phyloP scores from a whole-genome alignment of 1,140 invertebrate genomes.

The Bombus huntii region DNA sequence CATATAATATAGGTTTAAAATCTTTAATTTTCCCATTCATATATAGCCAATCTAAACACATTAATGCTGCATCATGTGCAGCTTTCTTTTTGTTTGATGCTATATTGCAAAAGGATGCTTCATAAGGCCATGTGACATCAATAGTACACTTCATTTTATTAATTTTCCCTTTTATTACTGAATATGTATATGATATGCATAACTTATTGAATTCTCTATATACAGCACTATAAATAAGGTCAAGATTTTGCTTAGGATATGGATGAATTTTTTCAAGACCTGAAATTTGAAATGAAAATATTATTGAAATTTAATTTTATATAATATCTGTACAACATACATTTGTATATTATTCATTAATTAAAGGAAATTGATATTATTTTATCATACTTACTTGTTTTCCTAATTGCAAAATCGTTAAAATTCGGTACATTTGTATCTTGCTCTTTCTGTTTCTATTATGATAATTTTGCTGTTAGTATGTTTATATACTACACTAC shows the following conservation, averaged over 20 bases:
- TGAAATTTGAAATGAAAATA: conserved; percentile 52
- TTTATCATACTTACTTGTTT: not conserved
- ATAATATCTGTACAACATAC: not conserved
- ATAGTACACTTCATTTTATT: conserved; percentile 60
- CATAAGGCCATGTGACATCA: conserved; percentile 73
- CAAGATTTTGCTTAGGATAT: conserved; percentile 45
- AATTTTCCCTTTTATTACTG: not conserved
- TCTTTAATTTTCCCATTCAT: conserved; percentile 52
- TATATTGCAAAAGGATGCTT: conserved; percentile 58
- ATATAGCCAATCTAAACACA: conserved; percentile 73
- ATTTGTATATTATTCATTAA: not conserved
- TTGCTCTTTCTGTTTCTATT: accelerated
- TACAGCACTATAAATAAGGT: conserved; percentile 60
- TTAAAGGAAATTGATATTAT: not conserved
- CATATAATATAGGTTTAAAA: conserved; percentile 63
- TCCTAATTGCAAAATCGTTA: not conserved
- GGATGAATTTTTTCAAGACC: conserved; percentile 63
- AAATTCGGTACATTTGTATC: not conserved
- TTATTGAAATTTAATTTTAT: not conserved
- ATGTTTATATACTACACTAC: not conserved
- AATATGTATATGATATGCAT: conserved; percentile 18
- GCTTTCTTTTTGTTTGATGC: conserved; percentile 64
- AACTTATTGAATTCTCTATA: conserved; percentile 49
- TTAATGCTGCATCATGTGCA: conserved; percentile 53
- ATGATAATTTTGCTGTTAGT: not conserved